Evolutionary conservation across 2,797 vertebrate genomes (phyloP).

Genomic region (Buphagus erythrorhynchus): DNA sequence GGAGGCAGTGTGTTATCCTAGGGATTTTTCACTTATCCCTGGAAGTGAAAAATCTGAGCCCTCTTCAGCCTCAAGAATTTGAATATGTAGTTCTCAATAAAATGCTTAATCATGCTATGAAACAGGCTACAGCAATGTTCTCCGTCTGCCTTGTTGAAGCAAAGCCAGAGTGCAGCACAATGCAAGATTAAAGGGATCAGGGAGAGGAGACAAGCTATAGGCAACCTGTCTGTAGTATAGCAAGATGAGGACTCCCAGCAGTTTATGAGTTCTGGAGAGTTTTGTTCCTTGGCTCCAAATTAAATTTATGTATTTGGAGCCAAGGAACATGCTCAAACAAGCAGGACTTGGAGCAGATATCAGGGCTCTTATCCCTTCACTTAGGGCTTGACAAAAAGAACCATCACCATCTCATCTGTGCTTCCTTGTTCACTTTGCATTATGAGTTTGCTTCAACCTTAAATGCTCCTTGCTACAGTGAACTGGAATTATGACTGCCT

Average conservation of each 20-base stretch:
- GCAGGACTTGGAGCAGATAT: not conserved
- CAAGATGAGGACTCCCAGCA: not conserved
- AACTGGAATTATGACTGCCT: conserved; percentile 1
- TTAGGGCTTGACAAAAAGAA: not conserved
- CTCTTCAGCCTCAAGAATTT: not conserved
- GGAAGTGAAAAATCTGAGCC: not conserved
- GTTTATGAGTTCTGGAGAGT: not conserved
- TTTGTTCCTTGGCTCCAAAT: not conserved
- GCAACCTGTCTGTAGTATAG: not conserved
- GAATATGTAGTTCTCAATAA: not conserved
- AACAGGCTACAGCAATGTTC: not conserved
- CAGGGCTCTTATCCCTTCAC: not conserved
- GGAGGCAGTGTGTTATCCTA: not conserved
- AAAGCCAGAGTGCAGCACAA: not conserved
- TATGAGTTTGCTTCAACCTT: not conserved
- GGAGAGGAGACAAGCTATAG: not conserved
- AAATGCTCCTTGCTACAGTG: not conserved
- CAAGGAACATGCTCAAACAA: not conserved
- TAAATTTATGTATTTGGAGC: not conserved
- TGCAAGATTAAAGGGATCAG: not conserved
- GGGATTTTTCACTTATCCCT: not conserved
- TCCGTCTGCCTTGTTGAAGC: not conserved
- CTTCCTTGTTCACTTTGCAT: not conserved
- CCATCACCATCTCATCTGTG: not conserved
- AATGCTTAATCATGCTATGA: conserved; percentile 1